Base-by-base conservation (phyloP, 2,888 invertebrate genomes). In the Ennomos fuscantarius region DNA sequence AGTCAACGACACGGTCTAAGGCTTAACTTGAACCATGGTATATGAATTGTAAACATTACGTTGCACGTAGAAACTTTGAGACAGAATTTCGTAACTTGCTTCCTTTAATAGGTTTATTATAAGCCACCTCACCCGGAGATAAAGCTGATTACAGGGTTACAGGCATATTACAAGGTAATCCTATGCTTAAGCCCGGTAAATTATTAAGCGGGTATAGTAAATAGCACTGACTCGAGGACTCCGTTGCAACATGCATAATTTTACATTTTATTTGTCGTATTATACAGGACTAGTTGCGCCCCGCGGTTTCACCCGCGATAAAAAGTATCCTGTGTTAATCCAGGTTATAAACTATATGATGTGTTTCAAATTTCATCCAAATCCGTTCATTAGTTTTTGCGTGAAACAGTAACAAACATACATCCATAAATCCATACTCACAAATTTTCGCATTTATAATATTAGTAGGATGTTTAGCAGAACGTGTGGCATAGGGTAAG, bases 1-100 rank as follows among this genome's bases (percentile, higher is more conserved):
- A 76, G 78, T 79, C 74, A 78, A 72, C 69, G 76, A 77, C 77
- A 71, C 69, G 55, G 61, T 62, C 53, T 64, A 63, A 62, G 64
- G 71, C 62, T 69, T 69, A 73, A 72, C 68, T 72, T 59, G 56
- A 6, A 24, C 24, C 24, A 24, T 24, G 24, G 24, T 24, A 6
- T 24, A 24, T 24, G 24, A 66, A 73, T 69, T 66, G 71, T 76
- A 78, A 80, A 80, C 72, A 74, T 68, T 60, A 66, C 55, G 43
- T 44, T 32, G 51, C 11, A 50, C 32, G 34, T 45, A 47, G 41
- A 24, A 33, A 36, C 35, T 36, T n/a, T 33, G 40, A 57, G 66
- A 6, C 70, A 36, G 66, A 55, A 70, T 79, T 74, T 63, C 68
- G 73, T 74, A 77, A 77, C 62, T 61, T 56, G 68, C 62, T 69